Conservation (phyloP, 2,888 invertebrate genomes). For the Leptarthrus brevirostris region DNA sequence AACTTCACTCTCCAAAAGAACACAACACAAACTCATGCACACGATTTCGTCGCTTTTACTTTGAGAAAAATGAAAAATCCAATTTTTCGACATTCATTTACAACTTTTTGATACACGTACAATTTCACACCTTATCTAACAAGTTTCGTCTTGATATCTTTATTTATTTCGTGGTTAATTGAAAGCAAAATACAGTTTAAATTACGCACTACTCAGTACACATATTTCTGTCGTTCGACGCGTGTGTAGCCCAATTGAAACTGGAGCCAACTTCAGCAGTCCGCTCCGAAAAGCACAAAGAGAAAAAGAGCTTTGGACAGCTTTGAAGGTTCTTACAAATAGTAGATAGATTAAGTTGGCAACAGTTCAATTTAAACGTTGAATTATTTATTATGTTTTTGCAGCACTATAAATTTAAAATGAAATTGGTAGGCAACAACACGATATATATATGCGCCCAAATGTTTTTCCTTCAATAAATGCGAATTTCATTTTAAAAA, state of each 20-base stretch:
- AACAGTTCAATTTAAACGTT: no score
- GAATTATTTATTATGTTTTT: no score
- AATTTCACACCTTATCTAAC: neutral
- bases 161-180: neutral
- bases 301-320: no score
- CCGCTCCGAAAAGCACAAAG: no score
- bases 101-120: neutral
- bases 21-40: conserved; percentile 7
- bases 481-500: no score
- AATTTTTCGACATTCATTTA: conserved; percentile 16
- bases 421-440: no score
- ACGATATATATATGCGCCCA: no score
- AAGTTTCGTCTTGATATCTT: neutral
- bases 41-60: conserved; percentile 3
- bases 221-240: conserved; percentile 22
- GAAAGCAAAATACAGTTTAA: conserved; percentile 12
- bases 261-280: no score
- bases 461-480: no score
- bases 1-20: neutral
- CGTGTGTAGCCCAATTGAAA: conserved; percentile 11
- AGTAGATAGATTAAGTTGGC: no score
- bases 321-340: no score
- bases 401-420: no score
- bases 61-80: conserved; percentile 4
- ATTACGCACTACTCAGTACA: conserved; percentile 38